Percentiles rank a stretch among this genome's conserved stretches.
These are phyloP conservation scores for Erebia epiphron DNA, from an alignment of 2,888 invertebrate genomes.

Conservation along the genomic window DNA sequence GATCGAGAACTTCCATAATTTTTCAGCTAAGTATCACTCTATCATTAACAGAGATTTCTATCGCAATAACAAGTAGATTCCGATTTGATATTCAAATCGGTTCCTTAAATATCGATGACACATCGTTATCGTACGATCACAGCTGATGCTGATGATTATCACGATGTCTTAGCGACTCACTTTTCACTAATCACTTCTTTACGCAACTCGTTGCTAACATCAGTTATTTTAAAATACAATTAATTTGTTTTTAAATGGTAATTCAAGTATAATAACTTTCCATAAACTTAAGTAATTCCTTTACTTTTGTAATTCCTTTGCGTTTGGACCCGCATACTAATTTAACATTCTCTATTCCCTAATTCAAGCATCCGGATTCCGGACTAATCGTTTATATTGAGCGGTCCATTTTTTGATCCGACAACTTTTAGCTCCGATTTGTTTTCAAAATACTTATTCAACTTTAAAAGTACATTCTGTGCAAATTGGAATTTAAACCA, in stretches of 20 bases:
- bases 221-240: not conserved
- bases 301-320: not conserved
- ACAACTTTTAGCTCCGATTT: not conserved
- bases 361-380: not conserved
- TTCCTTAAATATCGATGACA: not conserved
- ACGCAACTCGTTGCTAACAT: not conserved
- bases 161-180: not conserved
- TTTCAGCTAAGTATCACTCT: not conserved
- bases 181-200: not conserved
- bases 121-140: not conserved
- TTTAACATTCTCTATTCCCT: slow-evolving; percentile 1
- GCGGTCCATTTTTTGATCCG: not conserved
- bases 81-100: slow-evolving; percentile 3
- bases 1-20: not conserved
- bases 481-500: no score
- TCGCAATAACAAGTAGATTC: not conserved
- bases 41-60: not conserved
- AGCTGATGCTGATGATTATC: not conserved
- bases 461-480: no score
- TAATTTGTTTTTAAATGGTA: not conserved
- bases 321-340: slow-evolving; percentile 2
- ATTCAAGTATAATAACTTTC: no score
- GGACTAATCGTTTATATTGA: not conserved
- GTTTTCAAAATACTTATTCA: not conserved
- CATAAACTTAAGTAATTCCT: no score